Percentiles rank a stretch among this genome's conserved stretches.
Conservation (phyloP, 2,888 invertebrate species). For the Campopleginae sp. region DNA sequence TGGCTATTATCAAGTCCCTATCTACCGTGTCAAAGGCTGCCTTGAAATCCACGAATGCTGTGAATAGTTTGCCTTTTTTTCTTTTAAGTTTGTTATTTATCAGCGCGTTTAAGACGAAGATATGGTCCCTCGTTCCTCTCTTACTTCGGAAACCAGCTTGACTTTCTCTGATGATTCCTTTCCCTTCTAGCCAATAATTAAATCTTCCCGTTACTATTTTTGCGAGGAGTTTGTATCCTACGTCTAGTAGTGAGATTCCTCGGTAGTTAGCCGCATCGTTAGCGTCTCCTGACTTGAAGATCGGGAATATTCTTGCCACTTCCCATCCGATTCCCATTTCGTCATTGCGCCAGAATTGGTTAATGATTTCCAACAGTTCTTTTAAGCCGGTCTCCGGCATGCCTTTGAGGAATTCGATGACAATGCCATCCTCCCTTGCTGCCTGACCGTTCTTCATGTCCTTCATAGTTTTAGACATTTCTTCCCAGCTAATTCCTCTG, state of each 20-base stretch:
- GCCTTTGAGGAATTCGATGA: no score
- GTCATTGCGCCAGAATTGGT: conserved; percentile 35
- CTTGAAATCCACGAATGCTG: no score
- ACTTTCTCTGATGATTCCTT: no score
- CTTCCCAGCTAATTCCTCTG: conserved; percentile 2
- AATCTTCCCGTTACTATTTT: conserved; percentile 43
- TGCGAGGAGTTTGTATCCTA: conserved; percentile 45
- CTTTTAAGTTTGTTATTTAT: no score
- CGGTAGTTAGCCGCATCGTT: conserved; percentile 30
- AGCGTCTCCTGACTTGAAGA: conserved; percentile 44
- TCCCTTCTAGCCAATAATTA: background rate
- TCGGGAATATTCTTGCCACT: conserved; percentile 43
- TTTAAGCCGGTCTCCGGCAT: no score
- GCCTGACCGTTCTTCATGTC: background rate
- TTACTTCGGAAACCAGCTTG: no score
- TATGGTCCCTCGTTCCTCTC: no score
- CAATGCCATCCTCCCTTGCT: no score
- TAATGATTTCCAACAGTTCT: background rate
- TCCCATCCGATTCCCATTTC: conserved; percentile 45
- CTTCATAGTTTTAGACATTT: conserved; percentile 25
- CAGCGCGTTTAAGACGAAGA: no score
- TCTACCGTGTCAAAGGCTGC: conserved; percentile 44
- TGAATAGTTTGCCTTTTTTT: no score
- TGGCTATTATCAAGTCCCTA: conserved; percentile 36
- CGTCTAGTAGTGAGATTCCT: conserved; percentile 43